Percentiles rank a stretch among this genome's conserved stretches.
Evolutionary conservation across 2,888 invertebrate species (phyloP).

Genomic region (Antheraea assamensis): DNA sequence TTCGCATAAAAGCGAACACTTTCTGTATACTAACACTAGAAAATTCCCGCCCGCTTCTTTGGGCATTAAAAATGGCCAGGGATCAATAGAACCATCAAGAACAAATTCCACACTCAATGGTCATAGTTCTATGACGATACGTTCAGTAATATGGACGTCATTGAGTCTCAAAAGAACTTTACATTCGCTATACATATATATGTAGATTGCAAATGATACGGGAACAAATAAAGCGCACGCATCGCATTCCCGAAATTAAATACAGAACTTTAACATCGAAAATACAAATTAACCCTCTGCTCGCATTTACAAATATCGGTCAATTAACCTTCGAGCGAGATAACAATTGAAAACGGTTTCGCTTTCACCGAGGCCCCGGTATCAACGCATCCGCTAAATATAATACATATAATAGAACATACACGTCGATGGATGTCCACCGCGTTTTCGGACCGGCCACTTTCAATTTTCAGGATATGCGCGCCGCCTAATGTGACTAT

Average conservation of each 20-base stretch:
- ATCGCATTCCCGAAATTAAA: constrained; percentile 24
- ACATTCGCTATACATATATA: too few species aligned
- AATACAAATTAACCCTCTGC: constrained; percentile 53
- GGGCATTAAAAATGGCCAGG: too few species aligned
- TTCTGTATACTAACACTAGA: too few species aligned
- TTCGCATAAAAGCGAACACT: neutral
- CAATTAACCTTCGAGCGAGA: constrained; percentile 72
- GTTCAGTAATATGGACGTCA: too few species aligned
- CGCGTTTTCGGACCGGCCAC: constrained; percentile 63
- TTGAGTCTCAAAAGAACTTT: too few species aligned
- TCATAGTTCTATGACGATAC: too few species aligned
- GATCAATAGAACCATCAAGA: too few species aligned
- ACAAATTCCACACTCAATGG: too few species aligned
- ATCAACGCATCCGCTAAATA: constrained; percentile 71
- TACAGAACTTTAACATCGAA: constrained; percentile 33
- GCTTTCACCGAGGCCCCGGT: constrained; percentile 65
- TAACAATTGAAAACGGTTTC: constrained; percentile 79
- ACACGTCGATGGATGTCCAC: constrained; percentile 70
- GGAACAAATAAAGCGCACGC: constrained; percentile 32
- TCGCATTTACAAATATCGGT: constrained; percentile 77
- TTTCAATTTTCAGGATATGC: constrained; percentile 69
- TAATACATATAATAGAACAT: constrained; percentile 67
- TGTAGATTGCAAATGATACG: constrained; percentile 8
- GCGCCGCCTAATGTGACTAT: constrained; percentile 34
- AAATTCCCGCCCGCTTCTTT: too few species aligned